A percentile compares a stretch with the other conserved stretches of the same genome.
These are phyloP conservation scores for Psammodynastes pulverulentus DNA, from an alignment of 2,113 vertebrate genomes.

Conservation along the genomic window DNA sequence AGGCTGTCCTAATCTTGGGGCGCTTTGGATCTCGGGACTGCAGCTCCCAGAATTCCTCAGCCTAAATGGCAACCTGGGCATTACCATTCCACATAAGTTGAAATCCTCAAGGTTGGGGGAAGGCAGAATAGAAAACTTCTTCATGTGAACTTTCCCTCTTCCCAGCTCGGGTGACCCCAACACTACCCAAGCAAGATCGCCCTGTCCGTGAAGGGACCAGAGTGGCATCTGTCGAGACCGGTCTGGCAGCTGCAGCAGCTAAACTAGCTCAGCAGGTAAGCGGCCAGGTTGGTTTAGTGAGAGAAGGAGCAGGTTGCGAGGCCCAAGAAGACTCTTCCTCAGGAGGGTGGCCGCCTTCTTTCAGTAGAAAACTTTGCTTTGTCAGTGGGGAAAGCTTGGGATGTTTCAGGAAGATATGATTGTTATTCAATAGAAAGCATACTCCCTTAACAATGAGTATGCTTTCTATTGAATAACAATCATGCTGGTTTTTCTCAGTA, in stretches of 20 bases:
- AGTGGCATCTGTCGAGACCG: conserved; percentile 90
- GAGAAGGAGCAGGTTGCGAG: background rate
- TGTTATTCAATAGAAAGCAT: background rate
- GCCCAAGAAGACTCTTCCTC: too few relatives aligned
- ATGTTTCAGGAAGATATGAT: background rate
- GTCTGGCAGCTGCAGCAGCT: conserved; percentile 87
- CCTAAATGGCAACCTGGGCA: background rate
- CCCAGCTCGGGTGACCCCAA: conserved; percentile 86
- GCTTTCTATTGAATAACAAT: too few relatives aligned
- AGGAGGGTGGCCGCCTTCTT: background rate
- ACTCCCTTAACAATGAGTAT: too few relatives aligned
- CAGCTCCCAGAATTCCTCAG: background rate
- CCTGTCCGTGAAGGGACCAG: conserved; percentile 89
- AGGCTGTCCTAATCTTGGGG: background rate
- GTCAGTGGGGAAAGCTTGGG: background rate
- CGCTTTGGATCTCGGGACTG: background rate
- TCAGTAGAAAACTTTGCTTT: background rate
- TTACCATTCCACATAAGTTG: background rate
- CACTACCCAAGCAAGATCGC: conserved; percentile 85
- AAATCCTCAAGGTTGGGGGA: background rate
- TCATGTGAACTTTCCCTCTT: background rate
- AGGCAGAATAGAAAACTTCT: background rate
- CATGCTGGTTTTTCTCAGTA: background rate
- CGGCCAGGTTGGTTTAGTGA: background rate
- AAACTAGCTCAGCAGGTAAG: conserved; percentile 88